Percentiles rank a stretch among this genome's conserved stretches.
Evolutionary conservation across 2,113 vertebrate species (phyloP).

Genomic region (Struthidea cinerea): DNA sequence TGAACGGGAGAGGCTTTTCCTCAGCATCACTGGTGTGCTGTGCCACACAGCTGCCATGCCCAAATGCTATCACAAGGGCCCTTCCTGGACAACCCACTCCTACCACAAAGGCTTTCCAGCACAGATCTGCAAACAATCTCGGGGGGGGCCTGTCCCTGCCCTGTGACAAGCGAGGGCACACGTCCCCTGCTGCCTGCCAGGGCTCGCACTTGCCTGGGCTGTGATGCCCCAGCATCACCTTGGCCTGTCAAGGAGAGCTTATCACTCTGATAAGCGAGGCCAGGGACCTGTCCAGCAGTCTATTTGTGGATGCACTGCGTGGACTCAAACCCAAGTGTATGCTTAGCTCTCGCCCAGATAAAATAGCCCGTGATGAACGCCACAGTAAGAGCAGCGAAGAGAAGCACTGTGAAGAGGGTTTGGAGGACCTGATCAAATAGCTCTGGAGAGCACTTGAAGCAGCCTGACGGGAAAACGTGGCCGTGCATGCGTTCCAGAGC

Average conservation of each 20-base stretch:
- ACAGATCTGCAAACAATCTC: not conserved
- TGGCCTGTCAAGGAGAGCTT: not conserved
- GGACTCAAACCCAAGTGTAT: fast-evolving
- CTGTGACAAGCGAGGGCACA: not conserved
- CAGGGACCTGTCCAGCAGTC: not conserved
- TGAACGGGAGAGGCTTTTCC: not conserved
- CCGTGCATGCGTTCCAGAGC: not conserved
- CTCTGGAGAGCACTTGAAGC: slow-evolving; percentile 10
- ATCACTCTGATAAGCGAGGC: not conserved
- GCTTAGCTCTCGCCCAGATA: not conserved
- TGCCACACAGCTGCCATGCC: not conserved
- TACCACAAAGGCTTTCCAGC: not conserved
- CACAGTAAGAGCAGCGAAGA: not conserved
- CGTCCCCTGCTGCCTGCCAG: not conserved
- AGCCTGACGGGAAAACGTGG: not conserved
- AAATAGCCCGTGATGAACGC: not conserved
- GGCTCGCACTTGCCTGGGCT: not conserved
- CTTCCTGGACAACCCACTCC: not conserved
- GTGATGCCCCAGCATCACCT: not conserved
- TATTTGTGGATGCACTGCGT: not conserved
- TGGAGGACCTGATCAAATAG: slow-evolving; percentile 1
- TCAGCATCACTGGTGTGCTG: fast-evolving
- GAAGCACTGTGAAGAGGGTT: not conserved
- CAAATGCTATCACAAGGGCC: not conserved
- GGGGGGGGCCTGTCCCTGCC: not conserved